Percentiles rank a stretch among this genome's conserved stretches.
Conservation (phyloP, 2,113 vertebrate genomes). For the Laterallus jamaicensis region DNA sequence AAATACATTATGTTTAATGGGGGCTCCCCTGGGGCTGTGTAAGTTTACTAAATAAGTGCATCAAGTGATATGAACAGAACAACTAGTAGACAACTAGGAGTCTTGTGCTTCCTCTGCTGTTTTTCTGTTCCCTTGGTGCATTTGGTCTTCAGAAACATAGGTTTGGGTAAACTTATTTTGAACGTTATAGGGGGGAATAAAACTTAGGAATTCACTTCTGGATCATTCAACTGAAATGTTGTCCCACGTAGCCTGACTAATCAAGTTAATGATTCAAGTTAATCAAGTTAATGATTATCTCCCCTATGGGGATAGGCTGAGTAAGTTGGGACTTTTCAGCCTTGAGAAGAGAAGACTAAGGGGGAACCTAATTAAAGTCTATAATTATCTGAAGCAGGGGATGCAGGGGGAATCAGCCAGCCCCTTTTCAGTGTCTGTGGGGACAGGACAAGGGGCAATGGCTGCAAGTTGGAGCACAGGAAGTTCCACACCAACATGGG, state of each 20-base stretch:
- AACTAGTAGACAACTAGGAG: not conserved
- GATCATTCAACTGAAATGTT: not conserved
- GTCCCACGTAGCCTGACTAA: not conserved
- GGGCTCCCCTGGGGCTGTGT: not conserved
- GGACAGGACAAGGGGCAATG: too few species aligned
- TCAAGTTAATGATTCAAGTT: not conserved
- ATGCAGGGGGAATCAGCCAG: too few species aligned
- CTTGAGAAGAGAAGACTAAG: too few species aligned
- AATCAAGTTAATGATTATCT: too few species aligned
- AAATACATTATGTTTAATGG: not conserved
- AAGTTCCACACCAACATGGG: too few species aligned
- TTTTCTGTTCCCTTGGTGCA: not conserved
- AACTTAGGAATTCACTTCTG: not conserved
- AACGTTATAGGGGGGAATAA: not conserved
- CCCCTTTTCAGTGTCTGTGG: too few species aligned
- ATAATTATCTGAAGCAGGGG: too few species aligned
- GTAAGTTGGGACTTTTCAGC: too few species aligned
- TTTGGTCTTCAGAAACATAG: not conserved
- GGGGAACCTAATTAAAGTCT: too few species aligned
- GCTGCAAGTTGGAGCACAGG: too few species aligned
- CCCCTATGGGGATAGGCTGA: too few species aligned
- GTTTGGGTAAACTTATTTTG: not conserved
- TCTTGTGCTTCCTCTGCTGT: not conserved
- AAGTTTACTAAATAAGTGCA: not conserved
- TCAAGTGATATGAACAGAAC: not conserved